These are phyloP conservation scores for Prinia subflava DNA, from an alignment of 2,113 vertebrate species.

Conservation along the genomic window DNA sequence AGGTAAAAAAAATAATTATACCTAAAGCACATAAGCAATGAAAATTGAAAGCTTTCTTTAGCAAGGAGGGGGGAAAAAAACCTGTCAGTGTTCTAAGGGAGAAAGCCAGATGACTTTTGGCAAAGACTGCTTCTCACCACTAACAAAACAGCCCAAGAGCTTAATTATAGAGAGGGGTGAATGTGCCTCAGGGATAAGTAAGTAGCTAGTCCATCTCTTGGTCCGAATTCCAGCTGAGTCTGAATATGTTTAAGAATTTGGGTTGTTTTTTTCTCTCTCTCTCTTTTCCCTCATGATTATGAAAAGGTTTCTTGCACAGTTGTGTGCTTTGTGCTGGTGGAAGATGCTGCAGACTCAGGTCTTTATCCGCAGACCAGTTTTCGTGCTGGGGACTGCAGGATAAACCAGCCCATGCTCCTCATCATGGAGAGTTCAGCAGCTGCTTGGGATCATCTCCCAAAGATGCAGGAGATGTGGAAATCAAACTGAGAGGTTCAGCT, in stretches of 20 bases:
- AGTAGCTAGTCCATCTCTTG: slow-evolving; percentile 69
- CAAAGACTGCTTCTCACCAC: slow-evolving; percentile 69
- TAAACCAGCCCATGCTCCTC: neutral
- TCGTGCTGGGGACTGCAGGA: neutral
- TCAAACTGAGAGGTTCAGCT: neutral
- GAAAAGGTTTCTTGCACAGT: neutral
- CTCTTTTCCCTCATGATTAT: neutral
- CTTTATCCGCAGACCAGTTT: neutral
- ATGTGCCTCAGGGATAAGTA: slow-evolving; percentile 70
- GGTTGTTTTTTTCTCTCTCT: neutral
- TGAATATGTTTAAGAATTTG: slow-evolving; percentile 64
- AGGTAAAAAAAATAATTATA: slow-evolving; percentile 73
- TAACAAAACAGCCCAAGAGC: slow-evolving; percentile 75
- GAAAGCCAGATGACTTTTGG: slow-evolving; percentile 75
- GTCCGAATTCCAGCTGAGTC: slow-evolving; percentile 65
- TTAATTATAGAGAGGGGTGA: slow-evolving; percentile 75
- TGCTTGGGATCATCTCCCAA: neutral
- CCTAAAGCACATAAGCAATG: slow-evolving; percentile 66
- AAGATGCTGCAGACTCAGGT: neutral
- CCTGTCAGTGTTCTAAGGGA: slow-evolving; percentile 69
- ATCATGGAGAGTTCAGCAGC: neutral
- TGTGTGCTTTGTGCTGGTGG: neutral
- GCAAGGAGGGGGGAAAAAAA: slow-evolving; percentile 56
- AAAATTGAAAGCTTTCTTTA: slow-evolving; percentile 76
- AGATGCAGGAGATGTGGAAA: neutral